These are phyloP conservation scores for Calameuta idolon DNA, from an alignment of 2,888 invertebrate genomes.

Conservation along the genomic window DNA sequence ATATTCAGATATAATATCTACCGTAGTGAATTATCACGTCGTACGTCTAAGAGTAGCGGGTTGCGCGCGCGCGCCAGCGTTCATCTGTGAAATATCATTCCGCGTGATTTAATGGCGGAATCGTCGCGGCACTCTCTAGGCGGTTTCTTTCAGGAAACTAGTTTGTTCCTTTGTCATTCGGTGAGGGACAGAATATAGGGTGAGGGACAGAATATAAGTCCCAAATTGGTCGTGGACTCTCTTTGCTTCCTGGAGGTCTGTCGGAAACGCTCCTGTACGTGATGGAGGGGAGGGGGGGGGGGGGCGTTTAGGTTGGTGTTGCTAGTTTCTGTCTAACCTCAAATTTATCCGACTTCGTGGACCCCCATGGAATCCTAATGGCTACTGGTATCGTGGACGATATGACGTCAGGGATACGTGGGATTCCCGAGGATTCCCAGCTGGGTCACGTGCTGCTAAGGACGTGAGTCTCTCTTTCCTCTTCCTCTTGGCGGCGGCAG, in stretches of 20 bases:
- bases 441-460: constrained; percentile 62
- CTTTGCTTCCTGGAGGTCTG: no score
- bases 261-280: neutral
- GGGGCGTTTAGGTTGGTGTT: neutral
- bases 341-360: no score
- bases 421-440: constrained; percentile 56
- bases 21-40: constrained; percentile 55
- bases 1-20: constrained; percentile 49
- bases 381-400: constrained; percentile 23
- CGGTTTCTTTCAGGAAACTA: neutral
- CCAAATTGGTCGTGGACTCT: no score
- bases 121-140: neutral
- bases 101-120: constrained; percentile 51
- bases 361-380: neutral
- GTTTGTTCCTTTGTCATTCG: neutral
- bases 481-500: constrained; percentile 44
- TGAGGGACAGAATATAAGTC: no score
- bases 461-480: constrained; percentile 20
- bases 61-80: no score
- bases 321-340: no score
- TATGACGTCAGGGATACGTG: constrained; percentile 58
- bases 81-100: constrained; percentile 48
- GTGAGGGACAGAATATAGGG: no score
- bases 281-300: neutral
- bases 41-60: constrained; percentile 44